Percentiles rank a stretch among this genome's conserved stretches.
phyloP scores from a whole-genome alignment of 2,797 vertebrate species.

The Anabas testudineus region DNA sequence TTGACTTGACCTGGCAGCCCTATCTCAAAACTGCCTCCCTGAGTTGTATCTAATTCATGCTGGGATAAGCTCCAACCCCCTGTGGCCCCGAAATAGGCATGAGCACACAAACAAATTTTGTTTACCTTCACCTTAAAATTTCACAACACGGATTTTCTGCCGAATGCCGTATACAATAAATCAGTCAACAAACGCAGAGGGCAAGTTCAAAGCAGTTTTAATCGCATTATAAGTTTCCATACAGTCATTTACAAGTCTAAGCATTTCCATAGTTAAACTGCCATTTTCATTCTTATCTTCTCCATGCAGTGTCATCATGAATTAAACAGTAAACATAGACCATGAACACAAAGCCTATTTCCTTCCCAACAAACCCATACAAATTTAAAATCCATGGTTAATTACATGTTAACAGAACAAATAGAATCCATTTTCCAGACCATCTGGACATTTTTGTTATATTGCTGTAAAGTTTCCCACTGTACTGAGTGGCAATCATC shows the following conservation, averaged over 20 bases:
- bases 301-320: constrained; percentile 65
- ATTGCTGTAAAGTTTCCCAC: constrained; percentile 34
- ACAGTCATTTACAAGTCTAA: constrained; percentile 74
- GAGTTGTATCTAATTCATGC: not conserved
- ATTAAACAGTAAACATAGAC: constrained; percentile 67
- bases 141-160: constrained; percentile 34
- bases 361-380: constrained; percentile 51
- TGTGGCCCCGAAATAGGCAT: not conserved
- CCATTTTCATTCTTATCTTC: constrained; percentile 74
- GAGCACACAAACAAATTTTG: constrained; percentile 27
- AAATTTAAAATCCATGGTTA: constrained; percentile 63
- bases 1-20: not conserved
- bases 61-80: constrained; percentile 7
- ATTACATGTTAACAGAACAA: constrained; percentile 58
- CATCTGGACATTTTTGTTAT: constrained; percentile 48
- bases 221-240: constrained; percentile 76
- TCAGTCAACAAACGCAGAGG: constrained; percentile 60
- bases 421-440: constrained; percentile 57
- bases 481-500: constrained; percentile 30
- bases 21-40: not conserved
- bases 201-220: constrained; percentile 79
- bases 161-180: constrained; percentile 40
- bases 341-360: constrained; percentile 69
- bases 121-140: constrained; percentile 46
- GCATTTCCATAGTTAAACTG: constrained; percentile 72